phyloP scores from a whole-genome alignment of 2,797 vertebrate genomes.

The Cossypha polioptera region DNA sequence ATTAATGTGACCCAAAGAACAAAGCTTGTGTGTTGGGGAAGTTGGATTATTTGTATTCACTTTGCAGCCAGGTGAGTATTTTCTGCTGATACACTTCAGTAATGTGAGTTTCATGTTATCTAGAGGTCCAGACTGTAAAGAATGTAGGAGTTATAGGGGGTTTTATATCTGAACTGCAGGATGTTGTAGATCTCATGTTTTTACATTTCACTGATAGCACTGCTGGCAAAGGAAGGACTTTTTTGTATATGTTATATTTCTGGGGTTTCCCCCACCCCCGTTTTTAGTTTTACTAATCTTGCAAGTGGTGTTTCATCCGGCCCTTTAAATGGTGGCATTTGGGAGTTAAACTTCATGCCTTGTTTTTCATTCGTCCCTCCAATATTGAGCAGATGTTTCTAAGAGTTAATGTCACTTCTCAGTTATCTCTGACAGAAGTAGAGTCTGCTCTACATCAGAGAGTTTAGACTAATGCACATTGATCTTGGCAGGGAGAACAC shows the following conservation, averaged over 20 bases:
- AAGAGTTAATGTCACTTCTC: slow-evolving; percentile 63
- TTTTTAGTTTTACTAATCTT: not conserved
- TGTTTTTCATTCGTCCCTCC: not conserved
- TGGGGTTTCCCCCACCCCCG: rapidly evolving
- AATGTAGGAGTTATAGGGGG: not conserved
- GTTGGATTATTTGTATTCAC: not conserved
- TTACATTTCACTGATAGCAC: not conserved
- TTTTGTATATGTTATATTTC: not conserved
- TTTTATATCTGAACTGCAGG: not conserved
- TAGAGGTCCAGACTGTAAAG: not conserved
- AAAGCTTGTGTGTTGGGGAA: not conserved
- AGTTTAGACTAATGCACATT: slow-evolving; percentile 70
- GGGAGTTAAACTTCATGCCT: not conserved
- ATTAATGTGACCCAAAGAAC: not conserved
- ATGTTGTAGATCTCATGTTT: not conserved
- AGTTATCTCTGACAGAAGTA: slow-evolving; percentile 70
- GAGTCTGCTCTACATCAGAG: slow-evolving; percentile 69
- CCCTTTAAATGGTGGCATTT: not conserved
- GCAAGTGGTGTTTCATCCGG: not conserved
- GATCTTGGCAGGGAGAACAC: slow-evolving; percentile 71
- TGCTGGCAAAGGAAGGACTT: not conserved
- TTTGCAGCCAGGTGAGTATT: not conserved
- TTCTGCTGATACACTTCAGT: not conserved
- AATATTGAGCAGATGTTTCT: slow-evolving; percentile 60
- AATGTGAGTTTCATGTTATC: not conserved